Percentiles rank a stretch among this genome's conserved stretches.
Evolutionary conservation across 1,140 invertebrate species (phyloP).

Genomic region (Leptinotarsa undecemlineata): DNA sequence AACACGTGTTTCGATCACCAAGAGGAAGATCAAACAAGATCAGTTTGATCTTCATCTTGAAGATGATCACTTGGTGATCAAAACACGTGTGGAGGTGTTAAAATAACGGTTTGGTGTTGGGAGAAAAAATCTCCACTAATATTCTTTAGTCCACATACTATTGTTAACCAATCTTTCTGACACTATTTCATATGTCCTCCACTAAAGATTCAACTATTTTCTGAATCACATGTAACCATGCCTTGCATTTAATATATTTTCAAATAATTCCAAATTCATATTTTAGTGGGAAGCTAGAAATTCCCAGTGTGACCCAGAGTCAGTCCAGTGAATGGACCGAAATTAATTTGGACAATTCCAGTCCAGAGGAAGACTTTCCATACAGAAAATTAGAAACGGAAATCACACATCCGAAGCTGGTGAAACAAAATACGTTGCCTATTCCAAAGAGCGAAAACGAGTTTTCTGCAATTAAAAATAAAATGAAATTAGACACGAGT

Average conservation of each 20-base stretch:
- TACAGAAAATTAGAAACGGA: slow-evolving; percentile 34
- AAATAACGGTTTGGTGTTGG: too few species aligned
- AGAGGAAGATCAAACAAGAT: too few species aligned
- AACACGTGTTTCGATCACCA: too few species aligned
- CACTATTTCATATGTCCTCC: too few species aligned
- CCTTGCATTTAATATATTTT: too few species aligned
- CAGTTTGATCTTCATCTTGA: too few species aligned
- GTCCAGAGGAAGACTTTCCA: slow-evolving; percentile 57
- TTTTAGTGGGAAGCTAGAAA: slow-evolving; percentile 38
- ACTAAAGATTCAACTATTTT: too few species aligned
- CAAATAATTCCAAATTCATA: background rate
- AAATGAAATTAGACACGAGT: slow-evolving; percentile 49
- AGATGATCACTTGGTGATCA: too few species aligned
- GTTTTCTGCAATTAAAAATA: slow-evolving; percentile 42
- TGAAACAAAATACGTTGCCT: slow-evolving; percentile 47
- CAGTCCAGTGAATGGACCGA: slow-evolving; percentile 61
- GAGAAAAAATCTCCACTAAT: too few species aligned
- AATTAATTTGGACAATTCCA: slow-evolving; percentile 60
- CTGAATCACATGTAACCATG: too few species aligned
- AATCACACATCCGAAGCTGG: slow-evolving; percentile 40
- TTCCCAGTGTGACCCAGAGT: slow-evolving; percentile 36
- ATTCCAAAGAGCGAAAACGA: slow-evolving; percentile 43
- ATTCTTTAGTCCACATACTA: background rate
- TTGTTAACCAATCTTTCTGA: background rate
- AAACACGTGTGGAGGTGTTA: too few species aligned